These are phyloP conservation scores for Solea senegalensis DNA, from an alignment of 2,113 vertebrate species.

Conservation along the genomic window DNA sequence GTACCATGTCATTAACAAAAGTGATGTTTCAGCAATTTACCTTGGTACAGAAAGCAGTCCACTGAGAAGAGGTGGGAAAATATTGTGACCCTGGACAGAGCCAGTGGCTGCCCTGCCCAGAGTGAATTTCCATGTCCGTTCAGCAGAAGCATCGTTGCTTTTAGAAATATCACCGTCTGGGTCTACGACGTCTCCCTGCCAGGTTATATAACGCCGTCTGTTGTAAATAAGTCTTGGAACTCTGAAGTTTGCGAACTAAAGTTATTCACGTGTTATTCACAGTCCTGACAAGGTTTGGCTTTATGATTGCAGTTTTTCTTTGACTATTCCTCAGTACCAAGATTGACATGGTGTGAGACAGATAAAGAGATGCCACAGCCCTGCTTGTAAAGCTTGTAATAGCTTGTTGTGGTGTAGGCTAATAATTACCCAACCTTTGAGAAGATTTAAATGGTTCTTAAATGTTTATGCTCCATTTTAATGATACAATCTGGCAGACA, in stretches of 20 bases:
- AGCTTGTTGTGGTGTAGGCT: neutral
- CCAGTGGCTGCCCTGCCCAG: neutral
- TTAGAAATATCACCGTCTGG: conserved; percentile 9
- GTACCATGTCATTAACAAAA: conserved; percentile 5
- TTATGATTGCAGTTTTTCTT: too few relatives aligned
- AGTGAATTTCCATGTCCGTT: conserved; percentile 36
- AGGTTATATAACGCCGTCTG: conserved; percentile 2
- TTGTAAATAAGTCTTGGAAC: neutral
- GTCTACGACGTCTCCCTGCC: neutral
- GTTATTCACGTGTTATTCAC: too few relatives aligned
- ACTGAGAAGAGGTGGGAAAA: conserved; percentile 39
- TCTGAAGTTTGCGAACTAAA: neutral
- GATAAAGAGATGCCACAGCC: too few relatives aligned
- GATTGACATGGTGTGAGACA: too few relatives aligned
- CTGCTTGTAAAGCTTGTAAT: too few relatives aligned
- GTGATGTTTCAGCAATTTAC: conserved; percentile 20
- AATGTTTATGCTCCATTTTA: neutral
- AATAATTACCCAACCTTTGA: neutral
- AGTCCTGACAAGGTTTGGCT: neutral
- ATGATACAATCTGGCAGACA: neutral
- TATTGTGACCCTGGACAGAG: conserved; percentile 35
- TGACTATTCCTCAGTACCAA: too few relatives aligned
- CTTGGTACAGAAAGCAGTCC: conserved; percentile 5
- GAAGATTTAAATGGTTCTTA: neutral
- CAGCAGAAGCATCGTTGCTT: conserved; percentile 8